Base-by-base conservation (phyloP, 2,888 invertebrate genomes). In the Odontocerum albicorne region DNA sequence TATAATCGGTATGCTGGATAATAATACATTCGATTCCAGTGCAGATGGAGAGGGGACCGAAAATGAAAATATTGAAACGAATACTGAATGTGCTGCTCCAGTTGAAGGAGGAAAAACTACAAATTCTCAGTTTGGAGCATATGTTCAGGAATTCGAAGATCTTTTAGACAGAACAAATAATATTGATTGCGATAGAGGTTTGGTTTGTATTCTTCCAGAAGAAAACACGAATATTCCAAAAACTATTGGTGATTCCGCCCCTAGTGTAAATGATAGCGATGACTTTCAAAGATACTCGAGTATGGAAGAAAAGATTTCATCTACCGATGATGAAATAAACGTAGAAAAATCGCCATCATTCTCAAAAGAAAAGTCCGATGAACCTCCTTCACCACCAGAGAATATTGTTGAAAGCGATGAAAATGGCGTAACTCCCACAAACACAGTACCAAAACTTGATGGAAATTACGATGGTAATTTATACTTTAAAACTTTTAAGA, bases 1-100 rank as follows among this genome's bases (percentile, higher is more conserved):
- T 55, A 32, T 53, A 31, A 10, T 38, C 12, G 31, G 42, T 66
- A 68, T 62, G 64, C 66, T 65, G 62, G 63, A 60, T 15, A 40
- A 31, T n/a, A 31, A 33, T 15, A 49, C 21, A 12, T 16, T 38
- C n/a, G 44, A 44, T 3, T 36, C 39, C 8, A 40, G 38, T 31
- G 32, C 32, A 7, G 27, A 16, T 13, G 49, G 38, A 33, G 42
- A 17, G 15, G 8, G n/a, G n/a, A 36, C 19, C 15, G 39, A 42
- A 50, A 40, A 33, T 15, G 36, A 46, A 22, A n/a, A n/a, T n/a
- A n/a, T n/a, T n/a, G 47, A 46, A 16, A 32, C 17, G 4, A 47
- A 46, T 31, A 42, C 13, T 20, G 42, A 40, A 31, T n/a, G n/a
- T n/a, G n/a, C n/a, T n/a, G n/a, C n/a, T n/a, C n/a, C n/a, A n/a